Conservation (phyloP, 2,797 vertebrate species). For the Acridotheres tristis region DNA sequence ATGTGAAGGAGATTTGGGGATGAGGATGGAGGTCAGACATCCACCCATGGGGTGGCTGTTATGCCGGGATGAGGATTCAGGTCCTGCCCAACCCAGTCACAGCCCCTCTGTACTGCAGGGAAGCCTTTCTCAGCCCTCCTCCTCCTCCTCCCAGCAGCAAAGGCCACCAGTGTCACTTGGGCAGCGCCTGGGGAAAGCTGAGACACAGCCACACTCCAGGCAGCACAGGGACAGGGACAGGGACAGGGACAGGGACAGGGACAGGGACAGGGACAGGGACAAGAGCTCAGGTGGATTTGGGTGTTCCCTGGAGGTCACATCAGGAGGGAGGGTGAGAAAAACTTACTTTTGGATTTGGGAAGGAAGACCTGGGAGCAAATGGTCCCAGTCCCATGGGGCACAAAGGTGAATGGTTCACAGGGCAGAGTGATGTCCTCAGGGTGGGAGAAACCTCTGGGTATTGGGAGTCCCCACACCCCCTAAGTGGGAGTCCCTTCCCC, state of each 20-base stretch:
- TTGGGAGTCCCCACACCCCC: accelerated
- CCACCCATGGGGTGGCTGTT: accelerated
- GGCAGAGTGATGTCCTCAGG: not conserved
- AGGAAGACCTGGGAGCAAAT: not conserved
- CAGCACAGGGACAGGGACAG: not conserved
- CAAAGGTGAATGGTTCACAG: not conserved
- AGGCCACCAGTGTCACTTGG: not conserved
- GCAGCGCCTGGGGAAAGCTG: not conserved
- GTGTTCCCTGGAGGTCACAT: not conserved
- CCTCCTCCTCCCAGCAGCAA: not conserved
- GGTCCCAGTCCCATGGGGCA: not conserved
- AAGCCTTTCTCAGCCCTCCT: not conserved
- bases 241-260: not conserved
- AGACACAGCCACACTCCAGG: not conserved
- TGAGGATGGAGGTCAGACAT: not conserved
- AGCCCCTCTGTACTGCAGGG: not conserved
- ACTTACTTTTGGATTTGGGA: not conserved
- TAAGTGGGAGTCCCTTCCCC: not conserved
- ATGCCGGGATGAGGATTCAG: not conserved
- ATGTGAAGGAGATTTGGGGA: not conserved
- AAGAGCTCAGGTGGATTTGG: not conserved
- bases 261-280: not conserved
- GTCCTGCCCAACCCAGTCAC: not conserved
- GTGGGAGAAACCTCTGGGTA: not conserved
- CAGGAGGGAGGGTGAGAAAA: not conserved